phyloP scores from a whole-genome alignment of 2,797 vertebrate species.

The Leptoclinus maculatus region DNA sequence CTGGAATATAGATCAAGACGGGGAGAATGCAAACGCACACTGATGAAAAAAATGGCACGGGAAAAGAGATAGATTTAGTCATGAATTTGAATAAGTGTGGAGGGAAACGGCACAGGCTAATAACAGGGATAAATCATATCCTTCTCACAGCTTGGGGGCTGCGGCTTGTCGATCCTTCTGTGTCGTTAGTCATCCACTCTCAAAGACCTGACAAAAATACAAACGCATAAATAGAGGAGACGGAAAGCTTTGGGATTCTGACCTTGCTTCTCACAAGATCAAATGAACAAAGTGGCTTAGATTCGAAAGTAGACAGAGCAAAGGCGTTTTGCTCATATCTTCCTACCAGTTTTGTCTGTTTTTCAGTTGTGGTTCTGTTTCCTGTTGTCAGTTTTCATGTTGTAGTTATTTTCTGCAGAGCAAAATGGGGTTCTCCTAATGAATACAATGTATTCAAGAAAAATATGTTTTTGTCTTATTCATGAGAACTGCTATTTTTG shows the following conservation, averaged over 20 bases:
- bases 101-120: constrained; percentile 76
- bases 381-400: neutral
- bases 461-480: constrained; percentile 23
- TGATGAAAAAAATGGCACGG: constrained; percentile 33
- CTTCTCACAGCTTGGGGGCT: constrained; percentile 69
- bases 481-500: constrained; percentile 33
- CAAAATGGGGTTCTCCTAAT: constrained; percentile 29
- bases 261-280: constrained; percentile 70
- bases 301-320: constrained; percentile 51
- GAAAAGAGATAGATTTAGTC: constrained; percentile 66
- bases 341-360: constrained; percentile 36
- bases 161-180: constrained; percentile 67
- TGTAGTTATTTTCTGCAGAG: constrained; percentile 20
- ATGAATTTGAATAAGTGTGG: constrained; percentile 72
- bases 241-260: constrained; percentile 59
- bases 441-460: constrained; percentile 18
- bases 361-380: constrained; percentile 26
- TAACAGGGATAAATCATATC: constrained; percentile 78
- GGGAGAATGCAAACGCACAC: constrained; percentile 34
- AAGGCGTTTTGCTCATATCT: constrained; percentile 21
- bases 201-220: constrained; percentile 77
- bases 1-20: constrained; percentile 66
- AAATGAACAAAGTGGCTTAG: constrained; percentile 54
- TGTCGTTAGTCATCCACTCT: constrained; percentile 73
- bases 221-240: constrained; percentile 69